Evolutionary conservation across 2,888 invertebrate genomes (phyloP).

Genomic region (Eristalis pertinax): DNA sequence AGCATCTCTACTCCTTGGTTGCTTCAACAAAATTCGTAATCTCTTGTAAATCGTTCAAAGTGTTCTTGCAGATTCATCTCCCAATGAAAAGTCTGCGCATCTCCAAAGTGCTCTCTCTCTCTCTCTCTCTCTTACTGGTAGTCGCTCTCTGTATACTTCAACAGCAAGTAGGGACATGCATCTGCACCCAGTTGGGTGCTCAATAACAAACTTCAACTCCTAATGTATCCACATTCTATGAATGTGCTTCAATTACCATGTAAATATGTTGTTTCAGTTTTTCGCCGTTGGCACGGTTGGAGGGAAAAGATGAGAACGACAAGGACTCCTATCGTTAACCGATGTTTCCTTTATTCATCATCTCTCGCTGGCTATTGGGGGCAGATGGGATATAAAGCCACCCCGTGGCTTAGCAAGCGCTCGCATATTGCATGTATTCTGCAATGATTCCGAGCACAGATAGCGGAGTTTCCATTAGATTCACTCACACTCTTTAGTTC

Average conservation of each 20-base stretch:
- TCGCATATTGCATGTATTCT: conserved; percentile 4
- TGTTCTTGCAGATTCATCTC: background rate
- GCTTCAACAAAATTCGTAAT: background rate
- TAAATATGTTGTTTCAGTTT: background rate
- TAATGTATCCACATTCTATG: background rate
- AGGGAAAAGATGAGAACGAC: background rate
- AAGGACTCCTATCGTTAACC: background rate
- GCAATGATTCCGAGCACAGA: background rate
- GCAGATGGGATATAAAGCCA: conserved; percentile 2
- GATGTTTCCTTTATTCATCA: background rate
- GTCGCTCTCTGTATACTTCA: background rate
- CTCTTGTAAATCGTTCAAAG: background rate
- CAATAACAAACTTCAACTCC: background rate
- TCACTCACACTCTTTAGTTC: background rate
- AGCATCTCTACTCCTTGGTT: background rate
- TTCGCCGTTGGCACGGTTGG: background rate
- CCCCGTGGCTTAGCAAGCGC: conserved; percentile 8
- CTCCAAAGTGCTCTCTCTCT: background rate
- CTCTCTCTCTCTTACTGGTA: background rate
- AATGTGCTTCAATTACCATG: background rate
- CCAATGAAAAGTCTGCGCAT: background rate
- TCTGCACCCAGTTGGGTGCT: background rate
- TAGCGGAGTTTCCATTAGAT: background rate
- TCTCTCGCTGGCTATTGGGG: background rate
- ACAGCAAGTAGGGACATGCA: background rate